Base-by-base conservation (phyloP, 2,113 vertebrate species). In the Vicugna pacos region DNA sequence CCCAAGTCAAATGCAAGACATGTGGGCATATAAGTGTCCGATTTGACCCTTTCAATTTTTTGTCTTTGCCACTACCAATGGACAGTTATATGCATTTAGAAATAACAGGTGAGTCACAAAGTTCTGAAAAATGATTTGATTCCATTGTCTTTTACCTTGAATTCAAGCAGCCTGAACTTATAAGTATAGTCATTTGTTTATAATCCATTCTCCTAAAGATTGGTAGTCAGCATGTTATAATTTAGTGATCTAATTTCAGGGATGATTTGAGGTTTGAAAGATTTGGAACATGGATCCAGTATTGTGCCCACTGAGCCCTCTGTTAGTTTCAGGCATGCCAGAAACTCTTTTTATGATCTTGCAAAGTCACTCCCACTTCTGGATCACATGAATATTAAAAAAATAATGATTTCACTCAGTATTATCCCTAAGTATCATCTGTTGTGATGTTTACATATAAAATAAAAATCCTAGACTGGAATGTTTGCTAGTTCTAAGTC, bases 21-120 rank as follows among this genome's bases (percentile, higher is more conserved):
- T 99, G 99, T 70, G 99, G 99, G 19, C 99, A 99, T 98, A 99
- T 99, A 98, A 99, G 99, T 84, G 99, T 99, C 75, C 99, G 99
- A 93, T 99, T 99, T 65, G 99, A 99, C 97, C 99, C 99, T 87
- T 99, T 99, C 96, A 99, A 99, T 99, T 99, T 99, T 98, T 98
- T 99, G 89, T 99, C 99, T 19, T 98, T 99, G 91, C 99, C 99
- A 73, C 98, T 99, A 86, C 99, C 99, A 93, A 99, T 99, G 99
- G 99, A 99, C 98, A 99, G 99, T 98, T 99, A 99, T 97, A 99
- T 99, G 99, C 99, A 99, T 95, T 98, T 99, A 97, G 99, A 99
- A 99, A 99, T 99, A 97, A 99, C 99, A 95, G 99, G 99, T 99
- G 93, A 73, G 98, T 98, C 9, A 3, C 52, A 81, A 4, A 81